Conservation (phyloP, 2,797 vertebrate genomes). For the Falco novaeseelandiae region DNA sequence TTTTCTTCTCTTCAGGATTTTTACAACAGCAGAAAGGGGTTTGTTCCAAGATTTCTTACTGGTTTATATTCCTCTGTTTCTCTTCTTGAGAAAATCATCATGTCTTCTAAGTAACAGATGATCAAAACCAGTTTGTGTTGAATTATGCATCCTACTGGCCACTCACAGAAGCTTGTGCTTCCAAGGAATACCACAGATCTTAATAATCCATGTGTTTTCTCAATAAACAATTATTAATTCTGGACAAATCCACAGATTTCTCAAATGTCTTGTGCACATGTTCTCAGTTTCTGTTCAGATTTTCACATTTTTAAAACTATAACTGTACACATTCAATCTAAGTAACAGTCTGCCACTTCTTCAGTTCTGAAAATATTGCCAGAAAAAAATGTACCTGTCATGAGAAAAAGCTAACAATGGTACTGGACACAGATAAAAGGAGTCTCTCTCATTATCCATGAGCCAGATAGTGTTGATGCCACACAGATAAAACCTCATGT, state of each 20-base stretch:
- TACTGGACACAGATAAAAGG: neutral
- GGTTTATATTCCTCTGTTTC: neutral
- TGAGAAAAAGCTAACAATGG: neutral
- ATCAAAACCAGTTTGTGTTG: neutral
- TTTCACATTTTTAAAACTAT: neutral
- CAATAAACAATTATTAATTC: neutral
- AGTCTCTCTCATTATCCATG: neutral
- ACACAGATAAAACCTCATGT: neutral
- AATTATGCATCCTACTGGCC: neutral
- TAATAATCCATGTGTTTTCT: neutral
- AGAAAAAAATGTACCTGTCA: neutral
- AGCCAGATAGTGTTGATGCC: neutral
- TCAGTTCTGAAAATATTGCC: neutral
- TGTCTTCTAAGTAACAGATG: neutral
- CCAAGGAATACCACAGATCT: neutral
- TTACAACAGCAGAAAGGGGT: neutral
- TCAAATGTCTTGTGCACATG: neutral
- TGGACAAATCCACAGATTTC: neutral
- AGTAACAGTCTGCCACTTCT: neutral
- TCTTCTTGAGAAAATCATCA: neutral
- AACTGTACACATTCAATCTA: neutral
- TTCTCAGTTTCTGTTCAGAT: neutral
- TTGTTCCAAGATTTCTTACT: neutral
- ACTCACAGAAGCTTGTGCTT: neutral
- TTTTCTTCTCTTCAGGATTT: neutral